phyloP scores from a whole-genome alignment of 2,113 vertebrate genomes.

The Malurus melanocephalus region DNA sequence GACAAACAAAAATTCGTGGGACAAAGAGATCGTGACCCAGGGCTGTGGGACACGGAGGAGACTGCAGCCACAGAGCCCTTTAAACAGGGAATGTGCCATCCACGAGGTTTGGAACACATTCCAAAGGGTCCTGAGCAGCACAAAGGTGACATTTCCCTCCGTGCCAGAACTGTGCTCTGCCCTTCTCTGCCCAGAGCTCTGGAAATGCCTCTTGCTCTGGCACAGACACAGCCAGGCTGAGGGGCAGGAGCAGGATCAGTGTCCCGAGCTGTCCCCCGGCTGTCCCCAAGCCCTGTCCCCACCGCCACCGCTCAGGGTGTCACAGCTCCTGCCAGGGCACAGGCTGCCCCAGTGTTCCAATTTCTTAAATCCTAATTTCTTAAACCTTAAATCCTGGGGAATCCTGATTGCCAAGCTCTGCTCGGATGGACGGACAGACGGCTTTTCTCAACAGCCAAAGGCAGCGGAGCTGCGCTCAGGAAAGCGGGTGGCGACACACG shows the following conservation, averaged over 20 bases:
- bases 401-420: background rate
- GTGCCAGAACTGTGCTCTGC: background rate
- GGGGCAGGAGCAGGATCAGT: background rate
- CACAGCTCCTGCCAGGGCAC: background rate
- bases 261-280: background rate
- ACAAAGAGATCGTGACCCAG: background rate
- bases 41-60: background rate
- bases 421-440: fast-evolving
- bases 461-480: fast-evolving
- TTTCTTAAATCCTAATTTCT: background rate
- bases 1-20: background rate
- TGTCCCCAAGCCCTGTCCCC: background rate
- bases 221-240: background rate
- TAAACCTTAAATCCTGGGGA: background rate
- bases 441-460: fast-evolving
- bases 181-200: background rate
- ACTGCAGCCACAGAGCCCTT: background rate
- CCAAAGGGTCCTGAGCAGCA: background rate
- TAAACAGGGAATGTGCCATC: fast-evolving
- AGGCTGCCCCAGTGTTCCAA: fast-evolving
- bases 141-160: fast-evolving
- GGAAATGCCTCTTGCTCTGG: background rate
- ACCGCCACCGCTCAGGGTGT: fast-evolving
- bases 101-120: background rate
- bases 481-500: fast-evolving